A percentile compares a stretch with the other conserved stretches of the same genome.
Evolutionary conservation across 2,888 invertebrate genomes (phyloP).

Genomic region (Tolmerus cingulatus): DNA sequence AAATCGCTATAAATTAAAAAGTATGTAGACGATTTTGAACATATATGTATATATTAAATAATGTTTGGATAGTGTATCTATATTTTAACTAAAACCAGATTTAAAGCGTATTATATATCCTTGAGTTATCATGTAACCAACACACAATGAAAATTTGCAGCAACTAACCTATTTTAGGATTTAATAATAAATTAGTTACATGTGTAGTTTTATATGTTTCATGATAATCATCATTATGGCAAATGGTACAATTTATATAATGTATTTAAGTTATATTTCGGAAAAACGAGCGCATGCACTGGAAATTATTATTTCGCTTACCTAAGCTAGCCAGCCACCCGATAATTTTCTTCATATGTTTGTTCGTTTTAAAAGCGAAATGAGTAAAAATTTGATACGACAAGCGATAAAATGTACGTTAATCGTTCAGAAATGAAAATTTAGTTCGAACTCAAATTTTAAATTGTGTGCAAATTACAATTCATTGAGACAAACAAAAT

Average conservation of each 20-base stretch:
- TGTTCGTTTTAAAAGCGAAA: not conserved
- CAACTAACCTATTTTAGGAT: too few relatives aligned
- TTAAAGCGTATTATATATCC: not conserved
- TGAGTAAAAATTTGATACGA: conserved; percentile 30
- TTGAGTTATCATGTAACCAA: not conserved
- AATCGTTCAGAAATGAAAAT: not conserved
- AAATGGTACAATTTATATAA: too few relatives aligned
- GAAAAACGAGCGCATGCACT: too few relatives aligned
- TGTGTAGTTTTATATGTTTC: too few relatives aligned
- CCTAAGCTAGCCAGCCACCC: too few relatives aligned
- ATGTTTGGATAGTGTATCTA: not conserved
- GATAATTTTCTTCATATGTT: not conserved
- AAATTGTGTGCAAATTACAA: conserved; percentile 40
- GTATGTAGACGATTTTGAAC: not conserved
- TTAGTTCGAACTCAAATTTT: conserved; percentile 28
- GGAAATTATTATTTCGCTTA: too few relatives aligned
- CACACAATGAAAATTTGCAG: not conserved
- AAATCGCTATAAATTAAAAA: not conserved
- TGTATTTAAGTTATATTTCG: too few relatives aligned
- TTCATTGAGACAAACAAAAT: not conserved
- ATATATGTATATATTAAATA: not conserved
- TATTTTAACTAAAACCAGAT: not conserved
- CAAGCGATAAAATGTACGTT: conserved; percentile 19
- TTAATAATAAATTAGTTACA: too few relatives aligned
- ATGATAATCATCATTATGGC: too few relatives aligned